Evolutionary conservation across 1,140 invertebrate species (phyloP).

Genomic region (Pseudomyrmex concolor): DNA sequence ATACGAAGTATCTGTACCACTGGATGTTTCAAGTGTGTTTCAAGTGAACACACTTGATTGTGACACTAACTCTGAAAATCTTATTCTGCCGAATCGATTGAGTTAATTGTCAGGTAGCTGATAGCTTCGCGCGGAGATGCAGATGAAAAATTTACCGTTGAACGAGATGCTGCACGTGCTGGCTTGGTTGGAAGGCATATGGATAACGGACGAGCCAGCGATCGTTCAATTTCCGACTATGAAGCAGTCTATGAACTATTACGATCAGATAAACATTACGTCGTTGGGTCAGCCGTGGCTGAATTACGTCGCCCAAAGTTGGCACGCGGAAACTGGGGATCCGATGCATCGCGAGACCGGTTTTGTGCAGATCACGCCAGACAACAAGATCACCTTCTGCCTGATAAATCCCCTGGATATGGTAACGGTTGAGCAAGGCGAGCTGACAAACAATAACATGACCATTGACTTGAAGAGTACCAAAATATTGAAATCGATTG

Average conservation of each 20-base stretch:
- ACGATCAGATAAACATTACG: too few species aligned
- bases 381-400: slow-evolving; percentile 86
- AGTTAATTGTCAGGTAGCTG: too few species aligned
- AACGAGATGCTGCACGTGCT: too few species aligned
- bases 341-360: slow-evolving; percentile 83
- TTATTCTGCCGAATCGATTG: too few species aligned
- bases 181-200: too few species aligned
- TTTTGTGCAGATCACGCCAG: slow-evolving; percentile 87
- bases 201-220: too few species aligned
- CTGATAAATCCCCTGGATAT: slow-evolving; percentile 88
- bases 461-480: slow-evolving; percentile 83
- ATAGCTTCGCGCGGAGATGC: slow-evolving; percentile 11
- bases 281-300: too few species aligned
- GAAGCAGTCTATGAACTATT: too few species aligned
- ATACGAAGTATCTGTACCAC: background rate
- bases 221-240: too few species aligned
- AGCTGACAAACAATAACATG: slow-evolving; percentile 65
- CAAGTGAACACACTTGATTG: background rate
- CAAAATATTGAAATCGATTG: slow-evolving; percentile 85
- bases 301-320: too few species aligned
- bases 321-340: too few species aligned
- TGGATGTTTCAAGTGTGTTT: background rate
- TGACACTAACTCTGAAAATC: too few species aligned
- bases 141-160: slow-evolving; percentile 18
- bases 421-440: slow-evolving; percentile 87